Conservation (phyloP, 1,140 invertebrate species). For the Caerostris darwini region DNA sequence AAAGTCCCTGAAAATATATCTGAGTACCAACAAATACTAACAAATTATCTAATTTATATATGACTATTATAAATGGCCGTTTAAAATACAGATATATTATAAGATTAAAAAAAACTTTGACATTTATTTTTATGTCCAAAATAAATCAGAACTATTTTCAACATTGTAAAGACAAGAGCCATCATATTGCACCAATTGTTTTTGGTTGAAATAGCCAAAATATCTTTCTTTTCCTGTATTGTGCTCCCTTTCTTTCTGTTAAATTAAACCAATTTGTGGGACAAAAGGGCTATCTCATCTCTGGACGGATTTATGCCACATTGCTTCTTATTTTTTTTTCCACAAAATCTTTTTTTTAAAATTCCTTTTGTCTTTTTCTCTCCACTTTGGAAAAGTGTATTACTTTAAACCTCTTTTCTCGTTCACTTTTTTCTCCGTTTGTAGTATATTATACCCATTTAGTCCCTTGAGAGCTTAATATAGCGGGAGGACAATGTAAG, state of each 20-base stretch:
- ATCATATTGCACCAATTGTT: slow-evolving; percentile 27
- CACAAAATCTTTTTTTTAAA: background rate
- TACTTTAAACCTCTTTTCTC: slow-evolving; percentile 37
- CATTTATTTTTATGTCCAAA: background rate
- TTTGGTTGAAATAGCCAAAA: slow-evolving; percentile 9
- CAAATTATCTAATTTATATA: no score
- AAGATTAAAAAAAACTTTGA: background rate
- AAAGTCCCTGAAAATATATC: no score
- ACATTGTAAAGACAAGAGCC: background rate
- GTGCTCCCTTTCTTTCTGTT: slow-evolving; percentile 3
- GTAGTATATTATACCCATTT: slow-evolving; percentile 14
- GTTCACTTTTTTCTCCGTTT: background rate
- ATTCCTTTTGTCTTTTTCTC: background rate
- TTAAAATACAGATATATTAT: background rate
- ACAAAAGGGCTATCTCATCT: slow-evolving; percentile 34
- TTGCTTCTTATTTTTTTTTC: background rate
- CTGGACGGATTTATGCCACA: slow-evolving; percentile 22
- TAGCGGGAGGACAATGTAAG: background rate
- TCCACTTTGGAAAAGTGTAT: slow-evolving; percentile 16
- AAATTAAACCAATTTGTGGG: slow-evolving; percentile 60
- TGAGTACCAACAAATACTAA: no score
- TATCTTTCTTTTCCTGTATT: background rate
- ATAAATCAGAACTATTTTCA: slow-evolving; percentile 15
- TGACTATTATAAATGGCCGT: no score
- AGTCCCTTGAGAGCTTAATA: background rate